A percentile compares a stretch with the other conserved stretches of the same genome.
Conservation (phyloP, 2,888 invertebrate species). For the Napeogenes inachia region DNA sequence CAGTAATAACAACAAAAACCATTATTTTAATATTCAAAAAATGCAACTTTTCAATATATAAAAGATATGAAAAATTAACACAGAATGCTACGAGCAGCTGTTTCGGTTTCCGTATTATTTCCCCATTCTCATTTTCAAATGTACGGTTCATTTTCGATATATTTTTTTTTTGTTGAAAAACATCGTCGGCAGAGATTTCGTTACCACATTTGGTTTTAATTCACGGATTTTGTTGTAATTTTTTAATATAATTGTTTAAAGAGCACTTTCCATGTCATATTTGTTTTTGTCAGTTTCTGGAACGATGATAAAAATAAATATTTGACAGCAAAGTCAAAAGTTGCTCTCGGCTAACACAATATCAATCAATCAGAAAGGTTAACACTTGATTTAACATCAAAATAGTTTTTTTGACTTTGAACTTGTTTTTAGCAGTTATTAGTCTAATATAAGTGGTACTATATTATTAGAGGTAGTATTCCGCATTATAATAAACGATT, state of each 20-base stretch:
- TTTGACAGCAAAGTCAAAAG: no score
- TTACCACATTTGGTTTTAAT: constrained; percentile 22
- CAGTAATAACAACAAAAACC: neutral
- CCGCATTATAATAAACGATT: no score
- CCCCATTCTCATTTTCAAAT: constrained; percentile 38
- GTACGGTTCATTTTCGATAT: constrained; percentile 34
- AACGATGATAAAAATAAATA: no score
- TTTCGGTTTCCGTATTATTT: constrained; percentile 31
- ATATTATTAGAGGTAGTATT: no score
- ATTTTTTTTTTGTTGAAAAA: constrained; percentile 29
- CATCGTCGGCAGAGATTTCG: constrained; percentile 27
- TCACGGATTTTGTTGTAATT: constrained; percentile 15
- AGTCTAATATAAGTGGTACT: no score
- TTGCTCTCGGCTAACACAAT: no score
- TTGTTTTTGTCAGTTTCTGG: neutral
- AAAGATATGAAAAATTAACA: constrained; percentile 35
- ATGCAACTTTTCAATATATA: constrained; percentile 23
- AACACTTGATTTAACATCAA: no score
- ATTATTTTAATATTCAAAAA: constrained; percentile 8
- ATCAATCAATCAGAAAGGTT: no score
- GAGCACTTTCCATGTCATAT: neutral
- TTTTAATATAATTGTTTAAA: constrained; percentile 12
- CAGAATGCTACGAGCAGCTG: constrained; percentile 36
- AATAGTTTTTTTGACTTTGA: no score
- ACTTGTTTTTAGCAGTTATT: no score